These are phyloP conservation scores for Cecropterus lyciades DNA, from an alignment of 1,140 invertebrate genomes.

Conservation along the genomic window DNA sequence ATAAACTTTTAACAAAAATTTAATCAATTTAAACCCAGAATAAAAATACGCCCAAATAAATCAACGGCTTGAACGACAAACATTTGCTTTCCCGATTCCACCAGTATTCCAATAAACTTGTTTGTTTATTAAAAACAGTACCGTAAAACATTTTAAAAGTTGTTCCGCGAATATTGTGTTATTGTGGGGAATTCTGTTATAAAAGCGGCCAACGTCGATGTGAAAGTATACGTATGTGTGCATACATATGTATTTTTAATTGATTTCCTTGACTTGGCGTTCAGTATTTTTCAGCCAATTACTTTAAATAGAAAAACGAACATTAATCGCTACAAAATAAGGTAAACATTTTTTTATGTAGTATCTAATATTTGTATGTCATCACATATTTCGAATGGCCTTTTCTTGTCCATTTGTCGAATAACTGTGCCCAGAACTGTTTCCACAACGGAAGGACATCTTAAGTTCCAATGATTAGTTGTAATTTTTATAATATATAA, in stretches of 20 bases:
- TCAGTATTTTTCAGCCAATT: not conserved
- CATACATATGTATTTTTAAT: not conserved
- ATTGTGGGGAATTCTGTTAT: not conserved
- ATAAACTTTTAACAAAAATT: too few relatives aligned
- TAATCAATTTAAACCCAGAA: constrained; percentile 18
- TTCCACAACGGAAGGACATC: too few relatives aligned
- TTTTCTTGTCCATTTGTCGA: too few relatives aligned
- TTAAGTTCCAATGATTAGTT: too few relatives aligned
- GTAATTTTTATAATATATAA: too few relatives aligned
- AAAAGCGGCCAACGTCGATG: not conserved
- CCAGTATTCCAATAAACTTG: constrained; percentile 17
- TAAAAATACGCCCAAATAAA: constrained; percentile 27
- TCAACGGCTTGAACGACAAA: constrained; percentile 13
- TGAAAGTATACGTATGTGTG: not conserved
- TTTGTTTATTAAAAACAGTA: constrained; percentile 20
- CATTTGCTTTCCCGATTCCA: constrained; percentile 24
- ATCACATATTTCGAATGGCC: too few relatives aligned
- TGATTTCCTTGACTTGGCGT: not conserved
- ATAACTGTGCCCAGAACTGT: too few relatives aligned
- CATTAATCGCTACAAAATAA: too few relatives aligned
- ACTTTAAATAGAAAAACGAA: too few relatives aligned
- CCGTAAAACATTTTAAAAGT: constrained; percentile 7
- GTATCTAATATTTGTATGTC: too few relatives aligned
- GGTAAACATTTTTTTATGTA: too few relatives aligned
- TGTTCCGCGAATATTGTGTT: not conserved